A percentile compares a stretch with the other conserved stretches of the same genome.
Conservation (phyloP, 2,888 invertebrate genomes). For the Corbicula japonica region DNA sequence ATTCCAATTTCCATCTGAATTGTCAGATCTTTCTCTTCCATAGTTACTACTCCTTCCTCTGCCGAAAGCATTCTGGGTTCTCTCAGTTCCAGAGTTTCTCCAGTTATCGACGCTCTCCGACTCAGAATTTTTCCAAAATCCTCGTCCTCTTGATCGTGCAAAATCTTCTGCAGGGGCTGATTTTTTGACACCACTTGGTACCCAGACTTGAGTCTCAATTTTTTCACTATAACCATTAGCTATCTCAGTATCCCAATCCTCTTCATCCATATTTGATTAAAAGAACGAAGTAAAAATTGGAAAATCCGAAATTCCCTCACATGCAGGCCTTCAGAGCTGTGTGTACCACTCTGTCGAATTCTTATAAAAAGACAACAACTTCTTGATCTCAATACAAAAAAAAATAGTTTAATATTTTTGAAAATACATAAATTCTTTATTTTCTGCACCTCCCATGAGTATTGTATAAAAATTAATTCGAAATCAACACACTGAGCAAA, state of each 20-base stretch:
- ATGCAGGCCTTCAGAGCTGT: too few species aligned
- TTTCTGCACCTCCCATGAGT: too few species aligned
- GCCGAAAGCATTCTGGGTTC: neutral
- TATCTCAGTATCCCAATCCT: constrained; percentile 60
- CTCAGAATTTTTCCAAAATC: constrained; percentile 44
- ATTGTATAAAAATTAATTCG: too few species aligned
- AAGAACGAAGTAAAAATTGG: neutral
- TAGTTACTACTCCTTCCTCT: constrained; percentile 1
- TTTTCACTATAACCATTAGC: constrained; percentile 14
- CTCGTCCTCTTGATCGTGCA: constrained; percentile 33
- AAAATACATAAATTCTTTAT: too few species aligned
- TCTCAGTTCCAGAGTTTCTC: constrained; percentile 13
- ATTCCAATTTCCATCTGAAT: constrained; percentile 4
- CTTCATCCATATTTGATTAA: constrained; percentile 45
- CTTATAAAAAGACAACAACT: too few species aligned
- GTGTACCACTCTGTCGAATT: too few species aligned
- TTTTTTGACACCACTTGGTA: neutral
- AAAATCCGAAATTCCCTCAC: constrained; percentile 31
- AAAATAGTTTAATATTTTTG: too few species aligned
- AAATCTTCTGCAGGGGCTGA: neutral
- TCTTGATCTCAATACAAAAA: too few species aligned
- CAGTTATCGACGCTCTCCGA: constrained; percentile 22
- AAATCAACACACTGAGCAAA: too few species aligned
- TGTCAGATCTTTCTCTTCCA: constrained; percentile 8
- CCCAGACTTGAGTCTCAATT: constrained; percentile 3